phyloP scores from a whole-genome alignment of 1,140 invertebrate species.

The Pseudomyrmex flavicornis region DNA sequence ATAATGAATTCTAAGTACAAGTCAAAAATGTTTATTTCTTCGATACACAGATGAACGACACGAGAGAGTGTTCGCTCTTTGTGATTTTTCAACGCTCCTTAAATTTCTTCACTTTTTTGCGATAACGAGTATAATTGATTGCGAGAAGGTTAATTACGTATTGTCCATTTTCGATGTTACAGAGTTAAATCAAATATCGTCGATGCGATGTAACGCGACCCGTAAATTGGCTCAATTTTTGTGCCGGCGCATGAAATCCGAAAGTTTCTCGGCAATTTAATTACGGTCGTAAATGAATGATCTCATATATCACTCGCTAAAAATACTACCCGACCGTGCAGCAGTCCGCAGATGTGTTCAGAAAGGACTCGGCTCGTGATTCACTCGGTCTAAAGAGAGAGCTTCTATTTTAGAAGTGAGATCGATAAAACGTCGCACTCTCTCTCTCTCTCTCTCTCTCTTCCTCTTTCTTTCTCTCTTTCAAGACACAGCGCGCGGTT shows the following conservation, averaged over 20 bases:
- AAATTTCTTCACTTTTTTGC: constrained; percentile 1
- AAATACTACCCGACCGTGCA: constrained; percentile 19
- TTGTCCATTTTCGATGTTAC: constrained; percentile 18
- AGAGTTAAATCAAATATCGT: constrained; percentile 31
- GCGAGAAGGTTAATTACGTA: constrained; percentile 12
- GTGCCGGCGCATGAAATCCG: neutral
- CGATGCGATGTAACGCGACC: constrained; percentile 32
- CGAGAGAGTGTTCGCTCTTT: neutral
- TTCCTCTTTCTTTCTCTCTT: no score
- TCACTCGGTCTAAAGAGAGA: neutral
- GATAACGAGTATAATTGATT: neutral
- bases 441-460: no score
- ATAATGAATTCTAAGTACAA: constrained; percentile 13
- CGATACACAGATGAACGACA: constrained; percentile 7
- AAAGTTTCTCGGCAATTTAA: constrained; percentile 20
- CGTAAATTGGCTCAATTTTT: constrained; percentile 52
- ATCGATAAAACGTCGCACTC: neutral
- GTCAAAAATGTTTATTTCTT: neutral
- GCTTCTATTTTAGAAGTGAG: neutral
- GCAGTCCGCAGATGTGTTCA: neutral
- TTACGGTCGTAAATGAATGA: constrained; percentile 25
- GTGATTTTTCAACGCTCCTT: neutral
- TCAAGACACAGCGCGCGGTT: neutral
- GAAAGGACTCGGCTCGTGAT: neutral
- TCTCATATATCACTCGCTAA: constrained; percentile 39